These are phyloP conservation scores for Vesta saturnalis DNA, from an alignment of 2,888 invertebrate genomes.

Conservation along the genomic window DNA sequence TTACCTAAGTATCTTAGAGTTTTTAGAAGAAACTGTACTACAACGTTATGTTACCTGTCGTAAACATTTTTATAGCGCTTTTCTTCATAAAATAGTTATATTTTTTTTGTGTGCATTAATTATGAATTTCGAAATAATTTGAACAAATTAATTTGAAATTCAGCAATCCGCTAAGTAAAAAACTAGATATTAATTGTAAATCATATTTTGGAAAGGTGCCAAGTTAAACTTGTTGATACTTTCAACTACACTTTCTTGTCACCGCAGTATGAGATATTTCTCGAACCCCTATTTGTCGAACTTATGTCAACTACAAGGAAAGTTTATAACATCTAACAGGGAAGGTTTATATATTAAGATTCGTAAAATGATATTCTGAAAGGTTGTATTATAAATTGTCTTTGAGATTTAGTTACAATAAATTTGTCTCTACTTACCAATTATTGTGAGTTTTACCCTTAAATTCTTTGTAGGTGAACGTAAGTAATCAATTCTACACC, in stretches of 20 bases:
- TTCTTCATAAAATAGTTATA: neutral
- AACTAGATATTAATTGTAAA: conserved; percentile 32
- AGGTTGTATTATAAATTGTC: neutral
- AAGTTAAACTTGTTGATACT: conserved; percentile 50
- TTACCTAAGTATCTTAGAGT: too few species aligned
- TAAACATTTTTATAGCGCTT: too few species aligned
- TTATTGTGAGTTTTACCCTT: conserved; percentile 76
- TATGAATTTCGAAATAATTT: neutral
- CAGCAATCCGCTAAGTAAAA: conserved; percentile 7
- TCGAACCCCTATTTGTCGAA: conserved; percentile 44
- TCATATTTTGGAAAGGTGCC: conserved; percentile 39
- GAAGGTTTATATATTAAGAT: neutral
- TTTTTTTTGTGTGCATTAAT: neutral
- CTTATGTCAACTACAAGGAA: conserved; percentile 25
- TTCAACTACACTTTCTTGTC: conserved; percentile 46
- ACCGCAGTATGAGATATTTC: conserved; percentile 27
- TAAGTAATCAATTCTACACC: conserved; percentile 84
- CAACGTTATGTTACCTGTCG: too few species aligned
- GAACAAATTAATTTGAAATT: conserved; percentile 7
- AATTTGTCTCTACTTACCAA: conserved; percentile 68
- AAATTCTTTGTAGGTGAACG: conserved; percentile 82
- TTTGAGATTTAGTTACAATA: neutral
- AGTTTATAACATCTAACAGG: conserved; percentile 5
- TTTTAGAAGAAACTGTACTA: too few species aligned
- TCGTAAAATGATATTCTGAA: neutral